These are phyloP conservation scores for Drosophila greeni DNA, from an alignment of 2,888 invertebrate genomes.

Conservation along the genomic window DNA sequence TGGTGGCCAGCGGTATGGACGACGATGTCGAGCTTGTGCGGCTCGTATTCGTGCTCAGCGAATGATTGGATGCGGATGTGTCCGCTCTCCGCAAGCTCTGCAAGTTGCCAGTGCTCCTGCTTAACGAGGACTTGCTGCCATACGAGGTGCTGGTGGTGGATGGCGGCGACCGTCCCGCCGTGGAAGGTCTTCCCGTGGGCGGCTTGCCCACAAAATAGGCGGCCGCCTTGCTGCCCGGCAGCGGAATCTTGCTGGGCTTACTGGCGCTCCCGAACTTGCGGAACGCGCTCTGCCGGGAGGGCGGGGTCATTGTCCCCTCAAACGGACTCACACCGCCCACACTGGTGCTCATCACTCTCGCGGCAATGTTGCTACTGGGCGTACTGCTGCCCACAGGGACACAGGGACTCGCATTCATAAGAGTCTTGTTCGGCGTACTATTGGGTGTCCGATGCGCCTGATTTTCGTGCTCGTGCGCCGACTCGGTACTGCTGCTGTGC, in stretches of 20 bases:
- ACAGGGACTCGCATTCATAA: constrained; percentile 47
- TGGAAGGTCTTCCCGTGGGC: constrained; percentile 78
- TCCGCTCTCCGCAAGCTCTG: constrained; percentile 80
- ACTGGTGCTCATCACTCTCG: constrained; percentile 74
- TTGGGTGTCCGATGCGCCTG: constrained; percentile 39
- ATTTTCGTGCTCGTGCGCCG: constrained; percentile 81
- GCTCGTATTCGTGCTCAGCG: constrained; percentile 72
- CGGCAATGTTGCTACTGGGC: constrained; percentile 58
- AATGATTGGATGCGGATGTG: constrained; percentile 77
- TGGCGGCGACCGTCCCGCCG: constrained; percentile 69
- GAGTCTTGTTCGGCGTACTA: constrained; percentile 52
- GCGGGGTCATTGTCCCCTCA: constrained; percentile 51
- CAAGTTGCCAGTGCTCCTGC: constrained; percentile 78
- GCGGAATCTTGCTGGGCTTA: constrained; percentile 87
- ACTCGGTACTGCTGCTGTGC: constrained; percentile 83
- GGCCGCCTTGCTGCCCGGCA: constrained; percentile 81
- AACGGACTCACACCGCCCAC: constrained; percentile 73
- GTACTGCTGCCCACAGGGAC: constrained; percentile 56
- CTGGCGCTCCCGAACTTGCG: constrained; percentile 69
- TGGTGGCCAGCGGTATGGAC: constrained; percentile 77
- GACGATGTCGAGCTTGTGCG: constrained; percentile 76
- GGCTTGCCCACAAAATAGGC: constrained; percentile 82
- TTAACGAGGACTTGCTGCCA: constrained; percentile 76
- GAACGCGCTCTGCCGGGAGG: constrained; percentile 54
- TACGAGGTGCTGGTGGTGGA: constrained; percentile 67